Conservation (phyloP, 1,140 invertebrate genomes). For the Portunus trituberculatus region DNA sequence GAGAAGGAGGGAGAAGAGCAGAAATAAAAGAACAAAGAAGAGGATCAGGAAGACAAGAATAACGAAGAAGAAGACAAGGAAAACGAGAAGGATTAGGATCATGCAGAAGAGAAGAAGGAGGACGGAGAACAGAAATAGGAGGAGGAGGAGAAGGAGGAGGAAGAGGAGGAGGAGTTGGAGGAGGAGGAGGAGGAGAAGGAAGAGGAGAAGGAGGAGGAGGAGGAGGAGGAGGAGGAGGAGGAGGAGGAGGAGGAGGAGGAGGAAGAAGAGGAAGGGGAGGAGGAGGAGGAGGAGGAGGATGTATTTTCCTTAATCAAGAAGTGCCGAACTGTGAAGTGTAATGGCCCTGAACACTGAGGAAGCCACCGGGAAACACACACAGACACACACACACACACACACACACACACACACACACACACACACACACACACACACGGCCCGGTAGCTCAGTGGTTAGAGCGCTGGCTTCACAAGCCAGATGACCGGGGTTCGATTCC, state of each 20-base stretch:
- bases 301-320: background rate
- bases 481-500: too few relatives aligned
- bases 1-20: background rate
- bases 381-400: background rate
- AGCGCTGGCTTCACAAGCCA: too few relatives aligned
- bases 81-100: too few relatives aligned
- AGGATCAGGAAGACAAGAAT: background rate
- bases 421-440: background rate
- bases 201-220: background rate
- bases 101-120: background rate
- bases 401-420: background rate
- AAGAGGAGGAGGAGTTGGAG: background rate
- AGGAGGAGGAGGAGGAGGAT: background rate
- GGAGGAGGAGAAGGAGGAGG: background rate
- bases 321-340: background rate
- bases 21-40: background rate
- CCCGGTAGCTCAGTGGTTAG: too few relatives aligned
- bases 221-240: background rate
- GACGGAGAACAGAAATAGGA: background rate
- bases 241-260: background rate
- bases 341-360: background rate
- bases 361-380: too few relatives aligned
- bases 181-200: background rate
- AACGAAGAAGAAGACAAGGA: background rate
- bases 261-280: background rate